Conservation (phyloP, 2,797 vertebrate genomes). For the Coregonus ussuriensis region DNA sequence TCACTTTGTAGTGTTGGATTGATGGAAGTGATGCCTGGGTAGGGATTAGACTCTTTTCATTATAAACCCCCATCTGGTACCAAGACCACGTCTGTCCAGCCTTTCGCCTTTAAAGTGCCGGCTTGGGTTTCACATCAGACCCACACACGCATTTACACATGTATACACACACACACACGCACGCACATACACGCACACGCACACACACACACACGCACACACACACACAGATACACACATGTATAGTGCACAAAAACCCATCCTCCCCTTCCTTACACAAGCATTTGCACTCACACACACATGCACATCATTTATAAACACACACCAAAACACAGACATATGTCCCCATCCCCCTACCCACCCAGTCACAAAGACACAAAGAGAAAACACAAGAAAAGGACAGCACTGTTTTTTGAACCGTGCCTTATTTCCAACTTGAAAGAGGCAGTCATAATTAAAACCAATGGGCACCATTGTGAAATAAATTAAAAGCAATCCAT, state of each 20-base stretch:
- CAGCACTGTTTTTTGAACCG: conserved; percentile 84
- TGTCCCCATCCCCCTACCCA: conserved; percentile 12
- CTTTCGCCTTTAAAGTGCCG: conserved; percentile 95
- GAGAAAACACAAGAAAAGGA: conserved; percentile 81
- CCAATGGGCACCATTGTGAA: conserved; percentile 91
- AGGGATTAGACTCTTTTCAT: conserved; percentile 99
- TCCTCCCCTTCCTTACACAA: neutral
- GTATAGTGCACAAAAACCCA: conserved; percentile 38
- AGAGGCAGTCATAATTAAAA: conserved; percentile 91
- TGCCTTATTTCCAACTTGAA: conserved; percentile 88
- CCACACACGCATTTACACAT: conserved; percentile 19
- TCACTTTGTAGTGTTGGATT: conserved; percentile 91
- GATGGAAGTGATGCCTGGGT: conserved; percentile 95
- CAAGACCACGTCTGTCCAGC: conserved; percentile 96
- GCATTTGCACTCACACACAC: neutral
- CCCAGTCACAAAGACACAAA: conserved; percentile 63
- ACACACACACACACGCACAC: conserved; percentile 4
- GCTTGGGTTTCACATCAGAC: conserved; percentile 91
- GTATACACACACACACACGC: conserved; percentile 28
- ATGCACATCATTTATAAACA: neutral
- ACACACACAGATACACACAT: neutral
- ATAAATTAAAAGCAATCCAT: conserved; percentile 88
- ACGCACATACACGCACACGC: neutral
- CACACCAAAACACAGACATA: conserved; percentile 16
- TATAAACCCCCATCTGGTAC: conserved; percentile 99